Base-by-base conservation (phyloP, 2,797 vertebrate species). In the Gorsachius magnificus region DNA sequence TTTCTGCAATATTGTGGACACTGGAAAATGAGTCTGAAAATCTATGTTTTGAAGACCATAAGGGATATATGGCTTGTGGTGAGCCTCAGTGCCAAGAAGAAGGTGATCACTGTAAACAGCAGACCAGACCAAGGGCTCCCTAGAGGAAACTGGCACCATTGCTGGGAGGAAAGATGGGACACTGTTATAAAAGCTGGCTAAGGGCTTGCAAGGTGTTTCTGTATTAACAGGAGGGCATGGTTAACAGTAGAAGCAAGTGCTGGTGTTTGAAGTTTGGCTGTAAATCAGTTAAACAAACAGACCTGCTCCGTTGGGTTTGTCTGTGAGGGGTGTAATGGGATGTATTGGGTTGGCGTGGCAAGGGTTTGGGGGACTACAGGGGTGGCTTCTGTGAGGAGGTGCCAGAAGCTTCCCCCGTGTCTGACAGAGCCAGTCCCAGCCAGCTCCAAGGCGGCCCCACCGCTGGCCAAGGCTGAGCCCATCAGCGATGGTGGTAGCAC, bases 31-130 rank as follows among this genome's bases (percentile, higher is more conserved):
- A 69, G 24, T 36, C n/a, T 0, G 8, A 88, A 76, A 43, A 31
- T 33, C 15, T 12, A 0, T 4, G 5, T 72, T 81, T 82, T 36
- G 68, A 91, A 66, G 35, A 17, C 6, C 1, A 0, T 11, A 29
- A 48, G 13, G 19, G 60, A 36, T 64, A 11, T 21, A 18, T 1
- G 24, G 33, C 48, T 70, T 68, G n/a, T 11, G 20, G 43, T 72
- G 68, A 79, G 29, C 50, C 12, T 36, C 6, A 4, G 13, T 46
- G 28, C 54, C 4, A 3, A n/a, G 17, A 53, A 10, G 0, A 57
- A 19, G 13, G 6, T 31, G 70, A 71, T 31, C 38, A 10, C 22
- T 1, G 0, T 5, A 19, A 5, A 9, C 33, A 57, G 36, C 20
- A 53, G 58, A 58, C 3, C 35, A n/a, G 38, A 50, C 10, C 26